Evolutionary conservation across 2,888 invertebrate genomes (phyloP).

Genomic region (Harpagoxenus sublaevis): DNA sequence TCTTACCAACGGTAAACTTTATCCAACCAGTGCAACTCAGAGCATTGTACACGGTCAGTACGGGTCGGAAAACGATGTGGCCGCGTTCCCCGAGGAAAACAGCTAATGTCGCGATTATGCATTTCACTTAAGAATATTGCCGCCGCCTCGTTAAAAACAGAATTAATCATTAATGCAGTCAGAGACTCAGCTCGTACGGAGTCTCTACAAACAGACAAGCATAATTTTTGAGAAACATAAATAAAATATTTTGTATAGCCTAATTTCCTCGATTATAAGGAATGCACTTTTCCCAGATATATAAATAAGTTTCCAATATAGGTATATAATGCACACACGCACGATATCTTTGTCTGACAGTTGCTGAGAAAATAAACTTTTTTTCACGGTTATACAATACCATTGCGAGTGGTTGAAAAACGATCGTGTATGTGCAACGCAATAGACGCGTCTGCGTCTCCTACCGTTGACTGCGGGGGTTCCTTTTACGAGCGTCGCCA

Average conservation of each 20-base stretch:
- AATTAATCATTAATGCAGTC: conserved; percentile 3
- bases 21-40: conserved; percentile 38
- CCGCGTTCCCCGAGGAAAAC: conserved; percentile 11
- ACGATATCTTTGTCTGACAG: not conserved
- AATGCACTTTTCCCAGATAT: not conserved
- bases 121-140: conserved; percentile 9
- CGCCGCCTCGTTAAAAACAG: not conserved
- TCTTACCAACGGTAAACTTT: conserved; percentile 53
- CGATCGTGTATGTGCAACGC: conserved; percentile 46
- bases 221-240: conserved; percentile 14
- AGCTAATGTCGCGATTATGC: conserved; percentile 13
- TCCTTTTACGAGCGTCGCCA: conserved; percentile 73
- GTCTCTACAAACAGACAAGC: not conserved
- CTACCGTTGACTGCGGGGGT: conserved; percentile 67
- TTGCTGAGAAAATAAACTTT: not conserved
- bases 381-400: not conserved
- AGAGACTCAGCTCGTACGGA: not conserved
- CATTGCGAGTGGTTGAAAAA: conserved; percentile 15
- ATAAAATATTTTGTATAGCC: not conserved
- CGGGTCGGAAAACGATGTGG: conserved; percentile 28
- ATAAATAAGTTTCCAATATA: not conserved
- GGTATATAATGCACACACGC: not conserved
- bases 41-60: conserved; percentile 34
- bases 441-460: conserved; percentile 67
- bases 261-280: not conserved